Evolutionary conservation across 2,888 invertebrate genomes (phyloP), one percentile per base, ranked within the genome.

Genomic region (Drosophila aldrichi): DNA sequence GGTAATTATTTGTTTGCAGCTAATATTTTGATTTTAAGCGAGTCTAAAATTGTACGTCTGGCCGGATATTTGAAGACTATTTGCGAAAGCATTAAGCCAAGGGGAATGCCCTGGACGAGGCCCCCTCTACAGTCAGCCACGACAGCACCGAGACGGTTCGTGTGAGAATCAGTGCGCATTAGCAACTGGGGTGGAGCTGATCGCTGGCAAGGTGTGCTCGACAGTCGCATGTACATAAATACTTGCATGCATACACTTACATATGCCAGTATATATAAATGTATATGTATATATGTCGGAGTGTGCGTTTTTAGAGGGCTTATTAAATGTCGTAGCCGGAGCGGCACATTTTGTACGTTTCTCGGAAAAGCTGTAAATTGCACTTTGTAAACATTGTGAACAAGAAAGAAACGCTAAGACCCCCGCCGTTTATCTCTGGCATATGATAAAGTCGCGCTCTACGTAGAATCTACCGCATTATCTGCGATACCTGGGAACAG

Each of bases 311-410:
- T 85, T 74, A 84, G 61, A 65, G 76, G 68, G 61, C 74, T 75
- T 81, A 87, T 77, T 79, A 81, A 83, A 73, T 49, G 70, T 36
- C 58, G 56, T 9, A 29, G 29, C 29, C 43, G 46, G 52, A 66
- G 81, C 88, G 84, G 86, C 80, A 77, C 61, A 74, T 70, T 58
- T 73, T 81, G 71, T 82, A 78, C 60, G 69, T 43, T 84, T 84
- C 84, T 77, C 68, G 83, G 84, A 84, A 84, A 88, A 80, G 84
- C 81, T 85, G 74, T 84, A 84, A 84, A 84, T 84, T 84, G 84
- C 84, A 84, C 81, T 84, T 70, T 60, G 84, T 88, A 74, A 84
- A 84, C 71, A 84, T 57, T 56, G 60, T 70, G 79, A 61, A 64
- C 55, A 77, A 70, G 77, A 71, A 77, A 74, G 63, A 74, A 80